phyloP scores from a whole-genome alignment of 2,888 invertebrate genomes.

The Phorcus lineatus region DNA sequence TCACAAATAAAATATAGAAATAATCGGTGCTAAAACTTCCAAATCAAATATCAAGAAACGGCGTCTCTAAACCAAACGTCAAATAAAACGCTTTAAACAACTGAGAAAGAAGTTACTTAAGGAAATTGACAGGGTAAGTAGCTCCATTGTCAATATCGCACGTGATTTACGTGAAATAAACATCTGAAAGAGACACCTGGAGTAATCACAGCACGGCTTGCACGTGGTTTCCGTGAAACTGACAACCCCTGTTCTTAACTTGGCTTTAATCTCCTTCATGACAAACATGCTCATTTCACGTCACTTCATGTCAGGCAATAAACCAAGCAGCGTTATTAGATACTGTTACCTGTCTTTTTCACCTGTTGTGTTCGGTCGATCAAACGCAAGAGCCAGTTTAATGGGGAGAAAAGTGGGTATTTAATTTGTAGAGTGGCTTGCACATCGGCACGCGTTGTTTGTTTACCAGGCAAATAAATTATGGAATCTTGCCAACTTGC shows the following conservation, averaged over 20 bases:
- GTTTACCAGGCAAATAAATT: neutral
- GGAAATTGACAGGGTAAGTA: too few species aligned
- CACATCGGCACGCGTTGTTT: slow-evolving; percentile 7
- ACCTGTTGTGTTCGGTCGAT: slow-evolving; percentile 17
- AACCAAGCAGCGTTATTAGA: neutral
- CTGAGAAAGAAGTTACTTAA: too few species aligned
- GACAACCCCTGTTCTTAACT: neutral
- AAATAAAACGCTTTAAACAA: too few species aligned
- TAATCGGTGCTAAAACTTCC: too few species aligned
- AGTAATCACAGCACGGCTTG: neutral
- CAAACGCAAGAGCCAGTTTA: slow-evolving; percentile 14
- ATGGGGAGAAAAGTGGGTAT: slow-evolving; percentile 18
- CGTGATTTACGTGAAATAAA: too few species aligned
- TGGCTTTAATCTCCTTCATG: neutral
- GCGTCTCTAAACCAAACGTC: too few species aligned
- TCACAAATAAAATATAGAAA: too few species aligned
- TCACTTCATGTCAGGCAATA: neutral
- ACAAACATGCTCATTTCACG: neutral
- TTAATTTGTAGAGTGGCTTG: slow-evolving; percentile 10
- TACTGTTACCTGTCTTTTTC: slow-evolving; percentile 4
- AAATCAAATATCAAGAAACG: too few species aligned
- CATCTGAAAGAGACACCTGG: too few species aligned
- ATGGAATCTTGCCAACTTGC: neutral
- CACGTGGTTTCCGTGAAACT: neutral
- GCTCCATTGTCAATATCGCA: too few species aligned